Percentiles rank a stretch among this genome's conserved stretches.
Conservation (phyloP, 2,888 invertebrate species). For the Leucania comma region DNA sequence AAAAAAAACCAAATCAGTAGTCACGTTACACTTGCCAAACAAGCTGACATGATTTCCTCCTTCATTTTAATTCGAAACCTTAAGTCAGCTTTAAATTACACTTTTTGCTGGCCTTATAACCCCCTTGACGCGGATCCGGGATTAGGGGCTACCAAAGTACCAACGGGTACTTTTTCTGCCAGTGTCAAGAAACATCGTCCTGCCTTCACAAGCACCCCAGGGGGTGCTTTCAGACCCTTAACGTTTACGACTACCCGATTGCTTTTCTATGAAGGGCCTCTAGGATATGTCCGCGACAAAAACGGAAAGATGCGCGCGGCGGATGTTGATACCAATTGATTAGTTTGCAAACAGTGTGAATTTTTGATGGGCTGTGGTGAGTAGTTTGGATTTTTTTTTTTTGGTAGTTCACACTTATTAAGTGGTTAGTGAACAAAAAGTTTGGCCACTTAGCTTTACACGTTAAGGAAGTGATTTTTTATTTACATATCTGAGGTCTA, state of each 20-base stretch:
- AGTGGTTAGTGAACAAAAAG: conserved; percentile 65
- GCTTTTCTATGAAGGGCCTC: conserved; percentile 91
- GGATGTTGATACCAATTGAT: conserved; percentile 82
- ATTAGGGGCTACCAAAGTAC: conserved; percentile 85
- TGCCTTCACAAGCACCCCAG: conserved; percentile 90
- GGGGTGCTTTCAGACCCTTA: conserved; percentile 91
- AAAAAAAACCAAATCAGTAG: conserved; percentile 33
- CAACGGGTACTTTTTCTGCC: conserved; percentile 86
- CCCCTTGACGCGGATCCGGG: conserved; percentile 85
- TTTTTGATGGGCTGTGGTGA: conserved; percentile 69
- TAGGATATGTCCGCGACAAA: conserved; percentile 82
- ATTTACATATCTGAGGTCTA: conserved; percentile 1
- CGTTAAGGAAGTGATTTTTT: conserved; percentile 47
- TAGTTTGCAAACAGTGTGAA: conserved; percentile 71
- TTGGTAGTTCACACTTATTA: conserved; percentile 68
- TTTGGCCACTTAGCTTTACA: conserved; percentile 42
- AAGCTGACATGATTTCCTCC: conserved; percentile 71
- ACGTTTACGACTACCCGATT: conserved; percentile 92
- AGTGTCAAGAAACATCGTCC: conserved; percentile 88
- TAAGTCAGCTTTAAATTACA: conserved; percentile 90
- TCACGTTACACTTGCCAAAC: conserved; percentile 54
- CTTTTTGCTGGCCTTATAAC: conserved; percentile 88
- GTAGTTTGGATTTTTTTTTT: conserved; percentile 66
- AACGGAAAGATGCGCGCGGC: conserved; percentile 83
- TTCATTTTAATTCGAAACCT: conserved; percentile 90